Percentiles rank a stretch among this genome's conserved stretches.
Conservation (phyloP, 1,140 invertebrate species). For the Nasonia longicornis region DNA sequence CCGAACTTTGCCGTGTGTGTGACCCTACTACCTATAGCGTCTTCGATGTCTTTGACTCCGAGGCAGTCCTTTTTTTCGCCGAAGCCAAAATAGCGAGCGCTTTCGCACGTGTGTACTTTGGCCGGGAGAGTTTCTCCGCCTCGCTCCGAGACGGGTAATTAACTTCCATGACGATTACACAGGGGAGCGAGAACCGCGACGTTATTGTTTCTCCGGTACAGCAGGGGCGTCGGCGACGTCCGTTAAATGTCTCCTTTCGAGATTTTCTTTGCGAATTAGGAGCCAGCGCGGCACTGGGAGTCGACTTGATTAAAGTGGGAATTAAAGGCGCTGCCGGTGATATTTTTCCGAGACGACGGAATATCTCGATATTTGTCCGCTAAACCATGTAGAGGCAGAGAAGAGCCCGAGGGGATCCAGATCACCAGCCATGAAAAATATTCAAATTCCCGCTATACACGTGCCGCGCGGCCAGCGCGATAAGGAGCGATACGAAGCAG, state of each 20-base stretch:
- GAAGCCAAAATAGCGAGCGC: constrained; percentile 26
- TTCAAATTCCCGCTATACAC: neutral
- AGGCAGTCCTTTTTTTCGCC: neutral
- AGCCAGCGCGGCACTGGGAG: neutral
- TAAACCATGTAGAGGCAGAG: no score
- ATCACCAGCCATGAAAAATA: neutral
- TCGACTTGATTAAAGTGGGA: neutral
- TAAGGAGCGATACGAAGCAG: constrained; percentile 5
- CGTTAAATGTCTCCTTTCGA: constrained; percentile 18
- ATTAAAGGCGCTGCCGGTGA: neutral
- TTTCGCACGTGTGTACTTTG: neutral
- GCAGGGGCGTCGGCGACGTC: neutral
- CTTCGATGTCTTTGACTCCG: constrained; percentile 16
- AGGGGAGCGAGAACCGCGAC: neutral
- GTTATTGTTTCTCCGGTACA: constrained; percentile 32
- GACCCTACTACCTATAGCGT: no score
- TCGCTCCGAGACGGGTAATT: constrained; percentile 32
- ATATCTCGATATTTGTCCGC: no score
- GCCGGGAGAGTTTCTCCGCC: neutral
- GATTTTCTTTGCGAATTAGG: neutral
- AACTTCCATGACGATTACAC: constrained; percentile 31
- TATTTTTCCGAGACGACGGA: neutral
- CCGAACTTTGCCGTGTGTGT: neutral
- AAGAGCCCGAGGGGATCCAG: neutral
- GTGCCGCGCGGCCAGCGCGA: neutral